Conservation (phyloP, 2,888 invertebrate species). For the Odontocerum albicorne region DNA sequence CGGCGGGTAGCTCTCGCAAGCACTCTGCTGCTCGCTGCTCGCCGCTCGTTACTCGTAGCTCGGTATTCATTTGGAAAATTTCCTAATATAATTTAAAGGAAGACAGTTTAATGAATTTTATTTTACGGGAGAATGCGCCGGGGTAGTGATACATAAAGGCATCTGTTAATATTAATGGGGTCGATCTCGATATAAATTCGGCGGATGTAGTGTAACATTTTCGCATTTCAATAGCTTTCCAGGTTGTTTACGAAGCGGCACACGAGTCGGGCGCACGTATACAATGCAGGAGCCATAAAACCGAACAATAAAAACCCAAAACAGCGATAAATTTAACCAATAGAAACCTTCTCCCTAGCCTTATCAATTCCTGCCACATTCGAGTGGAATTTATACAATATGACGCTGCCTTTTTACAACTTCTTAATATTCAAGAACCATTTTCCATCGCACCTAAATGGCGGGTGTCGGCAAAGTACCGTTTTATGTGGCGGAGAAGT, state of each 20-base stretch:
- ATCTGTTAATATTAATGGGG: constrained; percentile 34
- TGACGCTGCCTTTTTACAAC: constrained; percentile 46
- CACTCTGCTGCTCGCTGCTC: no score
- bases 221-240: constrained; percentile 34
- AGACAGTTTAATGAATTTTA: constrained; percentile 35
- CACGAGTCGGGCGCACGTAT: constrained; percentile 29
- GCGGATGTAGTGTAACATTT: constrained; percentile 30
- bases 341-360: constrained; percentile 41
- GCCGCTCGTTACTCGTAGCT: constrained; percentile 22
- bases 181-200: constrained; percentile 31
- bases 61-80: constrained; percentile 34
- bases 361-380: constrained; percentile 51
- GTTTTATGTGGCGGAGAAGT: constrained; percentile 10
- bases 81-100: constrained; percentile 34
- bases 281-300: constrained; percentile 51
- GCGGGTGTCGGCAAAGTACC: constrained; percentile 17
- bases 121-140: constrained; percentile 25
- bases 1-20: no score
- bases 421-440: constrained; percentile 34
- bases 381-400: constrained; percentile 48
- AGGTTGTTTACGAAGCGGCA: constrained; percentile 34
- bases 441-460: constrained; percentile 27
- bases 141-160: constrained; percentile 27
- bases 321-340: constrained; percentile 58
- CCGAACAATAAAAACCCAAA: constrained; percentile 62